Base-by-base conservation (phyloP, 2,113 vertebrate genomes). In the Percina caprodes region DNA sequence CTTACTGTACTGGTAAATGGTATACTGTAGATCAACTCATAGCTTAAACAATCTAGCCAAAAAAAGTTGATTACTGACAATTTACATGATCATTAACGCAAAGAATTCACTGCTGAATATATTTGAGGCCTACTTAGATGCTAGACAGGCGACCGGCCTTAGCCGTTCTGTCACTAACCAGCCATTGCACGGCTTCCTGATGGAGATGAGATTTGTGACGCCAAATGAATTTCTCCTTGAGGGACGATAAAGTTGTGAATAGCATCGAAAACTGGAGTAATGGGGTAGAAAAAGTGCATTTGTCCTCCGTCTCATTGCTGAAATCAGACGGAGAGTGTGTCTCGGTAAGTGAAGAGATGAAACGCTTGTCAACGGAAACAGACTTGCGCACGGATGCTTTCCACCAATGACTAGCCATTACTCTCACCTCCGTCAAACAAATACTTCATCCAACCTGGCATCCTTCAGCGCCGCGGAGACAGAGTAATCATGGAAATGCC, bases 211-310 rank as follows among this genome's bases (percentile, higher is more conserved):
- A 92, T 93, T 92, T 93, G 91, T 82, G 88, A 91, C 80, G 85
- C 74, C 69, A 86, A 91, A 93, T 92, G 82, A 90, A 92, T 91
- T 90, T 89, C 88, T 92, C 92, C 92, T 91, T 90, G 92, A 90
- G 91, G 88, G 89, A 85, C 89, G 69, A 91, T 92, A 92, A 94
- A 92, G 87, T 92, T 90, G 92, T 92, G 91, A 91, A 92, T 86
- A 69, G 86, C 92, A 93, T 88, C 88, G 87, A 91, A 91, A 93
- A 89, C 73, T 30, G 67, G 85, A 86, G 89, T 92, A 92, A 93
- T 93, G 91, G 91, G 72, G 80, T 85, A 90, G 90, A 92, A 92
- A 91, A 90, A 73, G 75, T 82, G 78, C 78, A 82, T 90, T 91
- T 88, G 85, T 92, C 87, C 90, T 84, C 71, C 15, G 73, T 83